Conservation (phyloP, 2,113 vertebrate species). For the Alosa alosa region DNA sequence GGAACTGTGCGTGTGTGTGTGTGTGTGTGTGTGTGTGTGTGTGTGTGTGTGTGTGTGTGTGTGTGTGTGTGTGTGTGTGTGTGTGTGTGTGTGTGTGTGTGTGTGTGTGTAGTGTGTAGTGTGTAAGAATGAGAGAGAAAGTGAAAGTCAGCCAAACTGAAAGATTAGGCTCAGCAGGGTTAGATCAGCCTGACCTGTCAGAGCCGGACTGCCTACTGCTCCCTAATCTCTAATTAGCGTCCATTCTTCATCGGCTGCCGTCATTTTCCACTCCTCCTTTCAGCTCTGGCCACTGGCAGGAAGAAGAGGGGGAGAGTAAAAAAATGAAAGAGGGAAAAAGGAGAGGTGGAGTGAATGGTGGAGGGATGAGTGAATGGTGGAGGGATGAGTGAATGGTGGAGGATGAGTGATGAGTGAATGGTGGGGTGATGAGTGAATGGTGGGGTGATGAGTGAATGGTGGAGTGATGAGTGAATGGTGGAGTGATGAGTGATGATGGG, state of each 20-base stretch:
- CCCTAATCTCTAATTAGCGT: conserved; percentile 37
- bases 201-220: not conserved
- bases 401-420: too few relatives aligned
- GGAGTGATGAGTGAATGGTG: not conserved
- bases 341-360: not conserved
- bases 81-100: not conserved
- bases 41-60: not conserved
- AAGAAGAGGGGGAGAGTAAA: not conserved
- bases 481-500: too few relatives aligned
- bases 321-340: not conserved
- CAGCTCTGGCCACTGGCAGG: not conserved
- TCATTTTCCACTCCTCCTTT: conserved; percentile 32
- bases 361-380: not conserved
- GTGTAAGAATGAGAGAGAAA: not conserved
- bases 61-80: not conserved
- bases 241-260: not conserved
- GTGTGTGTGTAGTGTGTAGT: not conserved
- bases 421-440: not conserved
- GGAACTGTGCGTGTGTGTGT: not conserved
- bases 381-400: not conserved
- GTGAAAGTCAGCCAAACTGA: not conserved
- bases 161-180: not conserved
- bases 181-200: conserved; percentile 17
- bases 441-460: not conserved
- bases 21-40: not conserved